Percentiles rank a stretch among this genome's conserved stretches.
Evolutionary conservation across 2,888 invertebrate species (phyloP).

Genomic region (Hedya salicella): DNA sequence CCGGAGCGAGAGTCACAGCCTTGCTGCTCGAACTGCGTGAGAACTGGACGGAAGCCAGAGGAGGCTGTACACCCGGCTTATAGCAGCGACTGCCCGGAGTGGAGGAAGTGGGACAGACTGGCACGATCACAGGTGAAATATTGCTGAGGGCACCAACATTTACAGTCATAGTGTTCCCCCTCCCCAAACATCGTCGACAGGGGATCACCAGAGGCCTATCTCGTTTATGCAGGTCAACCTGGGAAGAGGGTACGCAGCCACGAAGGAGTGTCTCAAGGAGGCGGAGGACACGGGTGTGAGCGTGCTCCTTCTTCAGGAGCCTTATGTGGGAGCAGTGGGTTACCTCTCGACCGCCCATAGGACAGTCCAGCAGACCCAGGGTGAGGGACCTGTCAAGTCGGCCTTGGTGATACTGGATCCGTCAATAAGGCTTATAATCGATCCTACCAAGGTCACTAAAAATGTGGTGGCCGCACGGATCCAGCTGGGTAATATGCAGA

Average conservation of each 20-base stretch:
- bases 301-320: conserved; percentile 19
- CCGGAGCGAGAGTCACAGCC: background rate
- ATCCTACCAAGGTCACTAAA: background rate
- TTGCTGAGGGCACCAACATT: no score
- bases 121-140: conserved; percentile 3
- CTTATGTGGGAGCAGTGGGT: conserved; percentile 25
- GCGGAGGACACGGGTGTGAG: background rate
- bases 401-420: conserved; percentile 11
- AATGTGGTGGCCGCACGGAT: conserved; percentile 5
- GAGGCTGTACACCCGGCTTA: background rate
- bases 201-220: no score
- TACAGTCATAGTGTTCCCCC: no score
- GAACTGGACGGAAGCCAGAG: background rate
- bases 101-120: background rate
- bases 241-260: background rate
- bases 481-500: background rate
- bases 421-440: background rate
- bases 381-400: conserved; percentile 5
- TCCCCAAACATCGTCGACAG: no score
- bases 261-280: no score
- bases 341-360: background rate
- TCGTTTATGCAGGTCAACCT: conserved; percentile 10
- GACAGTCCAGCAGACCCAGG: background rate
- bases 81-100: background rate
- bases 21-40: background rate